phyloP scores from a whole-genome alignment of 2,797 vertebrate species.

The Mionectes olivaceus region DNA sequence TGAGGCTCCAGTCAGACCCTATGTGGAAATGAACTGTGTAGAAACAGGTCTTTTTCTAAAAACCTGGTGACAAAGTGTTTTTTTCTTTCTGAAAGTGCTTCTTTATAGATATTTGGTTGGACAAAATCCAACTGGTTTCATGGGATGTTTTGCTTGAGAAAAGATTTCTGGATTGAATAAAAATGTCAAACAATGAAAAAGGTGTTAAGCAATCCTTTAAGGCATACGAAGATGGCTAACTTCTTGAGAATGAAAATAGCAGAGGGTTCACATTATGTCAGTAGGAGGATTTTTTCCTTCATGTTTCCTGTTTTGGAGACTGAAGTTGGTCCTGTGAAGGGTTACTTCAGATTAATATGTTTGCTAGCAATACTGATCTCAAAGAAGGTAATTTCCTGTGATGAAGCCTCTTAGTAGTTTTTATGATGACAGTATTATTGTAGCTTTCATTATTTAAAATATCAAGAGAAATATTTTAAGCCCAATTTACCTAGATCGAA shows the following conservation, averaged over 20 bases:
- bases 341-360: not conserved
- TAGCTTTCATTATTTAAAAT: not conserved
- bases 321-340: conserved; percentile 1
- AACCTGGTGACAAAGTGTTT: not conserved
- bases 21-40: not conserved
- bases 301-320: not conserved
- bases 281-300: not conserved
- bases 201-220: not conserved
- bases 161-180: not conserved
- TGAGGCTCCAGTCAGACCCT: not conserved
- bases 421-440: not conserved
- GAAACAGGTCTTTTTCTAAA: not conserved
- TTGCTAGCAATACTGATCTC: not conserved
- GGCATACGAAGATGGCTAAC: not conserved
- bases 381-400: not conserved
- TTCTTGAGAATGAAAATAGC: not conserved
- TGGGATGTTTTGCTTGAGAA: not conserved
- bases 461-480: not conserved
- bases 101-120: not conserved
- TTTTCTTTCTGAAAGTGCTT: not conserved
- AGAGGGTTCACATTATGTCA: not conserved
- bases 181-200: not conserved
- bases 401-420: not conserved
- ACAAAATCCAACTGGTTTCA: not conserved
- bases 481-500: not conserved